These are phyloP conservation scores for Pachycephala philippinensis DNA, from an alignment of 2,113 vertebrate species.

Conservation along the genomic window DNA sequence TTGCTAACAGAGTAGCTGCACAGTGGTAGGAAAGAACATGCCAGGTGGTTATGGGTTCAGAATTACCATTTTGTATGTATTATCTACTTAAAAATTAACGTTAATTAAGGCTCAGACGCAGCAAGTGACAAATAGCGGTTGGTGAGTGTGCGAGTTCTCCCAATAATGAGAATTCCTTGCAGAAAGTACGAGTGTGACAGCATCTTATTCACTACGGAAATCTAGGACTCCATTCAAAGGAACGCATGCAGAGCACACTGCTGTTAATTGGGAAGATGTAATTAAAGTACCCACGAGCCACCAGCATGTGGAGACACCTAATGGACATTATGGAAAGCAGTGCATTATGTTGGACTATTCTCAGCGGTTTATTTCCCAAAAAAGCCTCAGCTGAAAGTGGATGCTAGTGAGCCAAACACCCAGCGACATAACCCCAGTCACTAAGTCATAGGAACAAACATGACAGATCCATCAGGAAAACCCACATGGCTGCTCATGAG, in stretches of 20 bases:
- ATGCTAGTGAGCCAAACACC: neutral
- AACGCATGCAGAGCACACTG: neutral
- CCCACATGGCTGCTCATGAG: neutral
- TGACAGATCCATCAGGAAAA: neutral
- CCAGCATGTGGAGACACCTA: constrained; percentile 33
- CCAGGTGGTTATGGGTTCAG: constrained; percentile 14
- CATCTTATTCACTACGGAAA: neutral
- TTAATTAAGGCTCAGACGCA: constrained; percentile 14
- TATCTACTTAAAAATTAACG: neutral
- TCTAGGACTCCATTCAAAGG: neutral
- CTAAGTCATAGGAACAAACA: neutral
- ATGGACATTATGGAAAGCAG: neutral
- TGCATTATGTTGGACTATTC: neutral
- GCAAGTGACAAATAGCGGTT: neutral
- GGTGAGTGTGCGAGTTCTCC: neutral
- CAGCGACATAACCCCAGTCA: neutral
- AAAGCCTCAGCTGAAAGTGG: neutral
- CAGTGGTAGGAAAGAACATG: constrained; percentile 14
- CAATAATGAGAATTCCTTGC: neutral
- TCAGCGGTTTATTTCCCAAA: neutral
- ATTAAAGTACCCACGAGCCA: neutral
- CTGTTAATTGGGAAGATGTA: constrained; percentile 20
- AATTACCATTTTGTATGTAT: constrained; percentile 42
- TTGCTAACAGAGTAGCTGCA: neutral
- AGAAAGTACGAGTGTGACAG: neutral